These are phyloP conservation scores for Sphenodon punctatus DNA, from an alignment of 2,797 vertebrate genomes.

Conservation along the genomic window DNA sequence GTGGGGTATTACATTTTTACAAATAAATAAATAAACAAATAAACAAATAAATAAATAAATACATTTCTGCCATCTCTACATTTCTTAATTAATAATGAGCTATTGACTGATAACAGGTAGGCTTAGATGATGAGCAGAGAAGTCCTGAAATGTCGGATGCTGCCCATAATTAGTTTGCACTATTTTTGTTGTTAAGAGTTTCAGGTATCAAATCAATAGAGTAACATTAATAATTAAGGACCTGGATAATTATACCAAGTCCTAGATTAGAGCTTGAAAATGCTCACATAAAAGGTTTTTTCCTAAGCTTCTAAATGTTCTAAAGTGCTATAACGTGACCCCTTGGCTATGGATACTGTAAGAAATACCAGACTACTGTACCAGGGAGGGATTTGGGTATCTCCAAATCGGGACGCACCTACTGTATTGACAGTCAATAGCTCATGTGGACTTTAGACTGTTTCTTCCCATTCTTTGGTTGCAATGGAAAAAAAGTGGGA, in stretches of 20 bases:
- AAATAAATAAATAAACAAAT: too few species aligned
- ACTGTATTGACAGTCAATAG: background rate
- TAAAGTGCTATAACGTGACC: conserved; percentile 64
- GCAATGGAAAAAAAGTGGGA: rapidly evolving
- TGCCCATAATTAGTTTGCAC: conserved; percentile 73
- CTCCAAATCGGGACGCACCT: conserved; percentile 18
- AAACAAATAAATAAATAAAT: conserved; percentile 45
- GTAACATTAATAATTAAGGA: conserved; percentile 77
- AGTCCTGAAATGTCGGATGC: conserved; percentile 67
- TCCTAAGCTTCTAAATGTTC: conserved; percentile 55
- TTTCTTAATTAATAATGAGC: conserved; percentile 68
- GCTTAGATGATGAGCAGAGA: conserved; percentile 61
- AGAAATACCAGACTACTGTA: conserved; percentile 46
- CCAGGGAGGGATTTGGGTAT: conserved; percentile 29
- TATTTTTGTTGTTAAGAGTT: conserved; percentile 73
- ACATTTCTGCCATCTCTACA: conserved; percentile 40
- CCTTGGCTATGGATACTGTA: conserved; percentile 56
- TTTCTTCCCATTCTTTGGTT: conserved; percentile 10
- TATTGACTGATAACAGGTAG: conserved; percentile 65
- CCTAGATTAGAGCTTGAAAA: conserved; percentile 76
- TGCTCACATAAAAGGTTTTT: conserved; percentile 66
- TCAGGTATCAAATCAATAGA: conserved; percentile 77
- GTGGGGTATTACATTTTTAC: too few species aligned
- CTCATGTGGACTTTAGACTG: background rate
- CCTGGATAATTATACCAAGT: conserved; percentile 78